phyloP scores from a whole-genome alignment of 2,113 vertebrate genomes.

The Otis tarda region DNA sequence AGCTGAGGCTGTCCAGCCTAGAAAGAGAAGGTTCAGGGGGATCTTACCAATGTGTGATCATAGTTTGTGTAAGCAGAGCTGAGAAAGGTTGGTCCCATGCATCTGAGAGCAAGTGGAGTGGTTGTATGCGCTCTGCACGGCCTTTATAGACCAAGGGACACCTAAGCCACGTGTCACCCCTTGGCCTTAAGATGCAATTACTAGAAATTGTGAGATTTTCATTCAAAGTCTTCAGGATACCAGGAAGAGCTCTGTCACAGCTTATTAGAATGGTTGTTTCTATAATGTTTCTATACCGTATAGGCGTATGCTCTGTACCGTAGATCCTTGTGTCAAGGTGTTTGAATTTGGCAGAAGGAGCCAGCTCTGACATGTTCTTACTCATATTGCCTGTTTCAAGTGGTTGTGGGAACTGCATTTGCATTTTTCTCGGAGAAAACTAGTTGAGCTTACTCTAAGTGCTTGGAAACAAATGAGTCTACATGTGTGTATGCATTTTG shows the following conservation, averaged over 20 bases:
- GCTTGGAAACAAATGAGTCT: not conserved
- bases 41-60: not conserved
- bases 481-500: not conserved
- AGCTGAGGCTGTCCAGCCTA: not conserved
- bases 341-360: not conserved
- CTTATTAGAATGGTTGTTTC: not conserved
- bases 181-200: not conserved
- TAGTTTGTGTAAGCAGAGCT: not conserved
- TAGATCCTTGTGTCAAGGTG: not conserved
- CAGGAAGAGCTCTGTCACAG: not conserved
- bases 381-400: not conserved
- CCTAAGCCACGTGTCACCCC: not conserved
- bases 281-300: not conserved
- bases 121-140: not conserved
- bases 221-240: not conserved
- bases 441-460: not conserved
- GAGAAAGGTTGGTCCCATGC: not conserved
- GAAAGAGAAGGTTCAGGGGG: not conserved
- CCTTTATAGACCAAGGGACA: not conserved
- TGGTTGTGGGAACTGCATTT: not conserved
- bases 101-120: not conserved
- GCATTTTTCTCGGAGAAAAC: not conserved
- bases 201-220: not conserved
- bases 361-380: not conserved
- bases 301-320: fast-evolving